These are phyloP conservation scores for Chelonus formosanus DNA, from an alignment of 2,888 invertebrate species.

Conservation along the genomic window DNA sequence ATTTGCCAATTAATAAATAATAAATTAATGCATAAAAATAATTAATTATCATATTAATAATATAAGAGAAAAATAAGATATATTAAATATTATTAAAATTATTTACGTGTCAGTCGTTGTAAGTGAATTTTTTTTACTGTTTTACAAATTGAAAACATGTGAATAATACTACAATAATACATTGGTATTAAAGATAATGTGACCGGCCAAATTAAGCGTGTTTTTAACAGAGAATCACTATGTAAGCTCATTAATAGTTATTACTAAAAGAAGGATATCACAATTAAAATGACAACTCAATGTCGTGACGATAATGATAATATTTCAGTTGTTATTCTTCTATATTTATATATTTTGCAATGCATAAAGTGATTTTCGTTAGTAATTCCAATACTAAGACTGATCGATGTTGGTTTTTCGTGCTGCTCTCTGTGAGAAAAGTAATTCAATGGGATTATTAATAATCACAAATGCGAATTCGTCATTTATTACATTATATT, in stretches of 20 bases:
- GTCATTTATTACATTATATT: slow-evolving; percentile 6
- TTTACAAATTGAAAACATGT: slow-evolving; percentile 48
- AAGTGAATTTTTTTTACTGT: slow-evolving; percentile 55
- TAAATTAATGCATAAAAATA: slow-evolving; percentile 48
- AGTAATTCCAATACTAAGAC: slow-evolving; percentile 63
- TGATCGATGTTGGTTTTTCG: slow-evolving; percentile 64
- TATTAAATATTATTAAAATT: slow-evolving; percentile 51
- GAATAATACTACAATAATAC: slow-evolving; percentile 12
- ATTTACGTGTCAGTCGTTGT: slow-evolving; percentile 56
- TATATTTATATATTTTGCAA: slow-evolving; percentile 62
- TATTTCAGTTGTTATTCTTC: slow-evolving; percentile 60
- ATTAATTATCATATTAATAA: slow-evolving; percentile 52
- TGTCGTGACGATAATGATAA: slow-evolving; percentile 19
- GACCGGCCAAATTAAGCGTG: slow-evolving; percentile 9
- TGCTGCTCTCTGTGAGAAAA: slow-evolving; percentile 49
- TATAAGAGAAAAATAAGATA: slow-evolving; percentile 49
- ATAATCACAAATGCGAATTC: slow-evolving; percentile 21
- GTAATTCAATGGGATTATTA: slow-evolving; percentile 14
- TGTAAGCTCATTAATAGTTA: slow-evolving; percentile 44
- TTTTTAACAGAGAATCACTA: slow-evolving; percentile 1
- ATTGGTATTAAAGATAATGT: slow-evolving; percentile 1
- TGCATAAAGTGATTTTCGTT: slow-evolving; percentile 61
- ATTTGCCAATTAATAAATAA: slow-evolving; percentile 60
- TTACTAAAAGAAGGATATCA: slow-evolving; percentile 44
- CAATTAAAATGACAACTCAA: slow-evolving; percentile 3